Evolutionary conservation across 2,888 invertebrate genomes (phyloP).

Genomic region (Periphyllus acericola): DNA sequence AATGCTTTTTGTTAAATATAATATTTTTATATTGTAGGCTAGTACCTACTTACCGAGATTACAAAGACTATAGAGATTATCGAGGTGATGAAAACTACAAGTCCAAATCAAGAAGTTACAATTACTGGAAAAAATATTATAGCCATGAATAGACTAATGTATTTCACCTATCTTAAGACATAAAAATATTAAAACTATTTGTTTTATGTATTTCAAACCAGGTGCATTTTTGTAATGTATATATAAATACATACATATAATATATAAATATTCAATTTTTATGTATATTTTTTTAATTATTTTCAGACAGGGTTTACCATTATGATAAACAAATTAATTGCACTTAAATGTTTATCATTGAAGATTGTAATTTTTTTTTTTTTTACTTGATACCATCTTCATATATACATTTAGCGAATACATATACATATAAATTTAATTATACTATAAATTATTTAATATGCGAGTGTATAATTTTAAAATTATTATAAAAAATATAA

Average conservation of each 20-base stretch:
- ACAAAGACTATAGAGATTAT: slow-evolving; percentile 58
- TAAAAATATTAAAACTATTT: slow-evolving; percentile 4
- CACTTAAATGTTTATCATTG: neutral
- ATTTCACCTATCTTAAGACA: neutral
- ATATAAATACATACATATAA: neutral
- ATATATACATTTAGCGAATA: neutral
- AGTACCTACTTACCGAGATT: slow-evolving; percentile 49
- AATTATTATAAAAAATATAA: slow-evolving; percentile 15
- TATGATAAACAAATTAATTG: slow-evolving; percentile 16
- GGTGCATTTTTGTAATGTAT: slow-evolving; percentile 11
- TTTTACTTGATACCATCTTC: neutral
- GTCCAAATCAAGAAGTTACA: slow-evolving; percentile 62
- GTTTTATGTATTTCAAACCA: slow-evolving; percentile 1
- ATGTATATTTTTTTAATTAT: slow-evolving; percentile 1
- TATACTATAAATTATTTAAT: neutral
- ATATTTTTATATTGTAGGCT: slow-evolving; percentile 14
- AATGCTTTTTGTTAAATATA: too few species aligned
- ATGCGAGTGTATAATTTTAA: neutral
- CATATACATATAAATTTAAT: neutral
- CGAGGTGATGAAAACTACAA: slow-evolving; percentile 53
- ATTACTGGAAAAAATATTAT: slow-evolving; percentile 63
- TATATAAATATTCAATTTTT: neutral
- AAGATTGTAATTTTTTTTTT: slow-evolving; percentile 18
- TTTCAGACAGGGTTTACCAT: slow-evolving; percentile 56
- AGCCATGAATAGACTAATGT: slow-evolving; percentile 48